Evolutionary conservation across 2,113 vertebrate genomes (phyloP).

Genomic region (Aviceda subcristata): DNA sequence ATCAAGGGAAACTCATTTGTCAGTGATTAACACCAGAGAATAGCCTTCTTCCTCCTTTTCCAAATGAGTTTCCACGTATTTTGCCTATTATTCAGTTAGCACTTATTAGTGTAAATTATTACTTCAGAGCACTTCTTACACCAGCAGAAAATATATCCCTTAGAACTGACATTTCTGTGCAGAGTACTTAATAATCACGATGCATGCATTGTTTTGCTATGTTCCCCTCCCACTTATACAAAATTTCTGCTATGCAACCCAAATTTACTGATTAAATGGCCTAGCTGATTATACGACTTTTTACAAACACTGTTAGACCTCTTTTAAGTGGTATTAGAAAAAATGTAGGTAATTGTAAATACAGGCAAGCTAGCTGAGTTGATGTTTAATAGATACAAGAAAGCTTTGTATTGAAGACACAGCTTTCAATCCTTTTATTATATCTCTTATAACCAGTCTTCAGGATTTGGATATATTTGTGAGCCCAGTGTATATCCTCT

Average conservation of each 20-base stretch:
- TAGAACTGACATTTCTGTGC: neutral
- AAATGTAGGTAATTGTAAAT: neutral
- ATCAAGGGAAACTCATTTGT: neutral
- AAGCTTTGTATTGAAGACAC: neutral
- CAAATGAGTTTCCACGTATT: neutral
- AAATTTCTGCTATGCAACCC: neutral
- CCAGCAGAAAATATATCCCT: neutral
- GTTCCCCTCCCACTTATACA: neutral
- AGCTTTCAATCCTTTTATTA: neutral
- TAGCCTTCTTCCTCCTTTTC: neutral
- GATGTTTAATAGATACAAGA: neutral
- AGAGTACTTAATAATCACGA: neutral
- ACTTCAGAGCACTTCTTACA: neutral
- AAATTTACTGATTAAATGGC: neutral
- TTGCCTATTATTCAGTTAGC: neutral
- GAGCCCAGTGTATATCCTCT: neutral
- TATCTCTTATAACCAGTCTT: neutral
- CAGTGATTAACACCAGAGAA: neutral
- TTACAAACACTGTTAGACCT: neutral
- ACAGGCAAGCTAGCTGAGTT: neutral
- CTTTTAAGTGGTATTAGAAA: neutral
- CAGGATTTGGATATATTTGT: neutral
- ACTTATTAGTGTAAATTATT: neutral
- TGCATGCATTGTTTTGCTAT: neutral
- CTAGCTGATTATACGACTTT: neutral